Base-by-base conservation (phyloP, 2,113 vertebrate species). In the Paedocypris sp. region DNA sequence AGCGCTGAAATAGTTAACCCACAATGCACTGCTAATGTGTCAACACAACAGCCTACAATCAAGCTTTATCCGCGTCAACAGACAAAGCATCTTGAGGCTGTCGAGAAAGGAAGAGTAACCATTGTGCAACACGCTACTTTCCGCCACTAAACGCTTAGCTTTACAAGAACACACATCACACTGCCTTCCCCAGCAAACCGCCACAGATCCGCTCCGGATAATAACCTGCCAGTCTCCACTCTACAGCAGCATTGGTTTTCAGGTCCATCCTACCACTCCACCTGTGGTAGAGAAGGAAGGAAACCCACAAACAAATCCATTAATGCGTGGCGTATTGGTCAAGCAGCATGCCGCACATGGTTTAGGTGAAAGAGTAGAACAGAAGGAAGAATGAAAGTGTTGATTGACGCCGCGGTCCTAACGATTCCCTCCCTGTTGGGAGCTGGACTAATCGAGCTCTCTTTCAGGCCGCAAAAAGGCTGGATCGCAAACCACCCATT, bases 401-500 rank as follows among this genome's bases (percentile, higher is more conserved):
- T 48, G 57, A 54, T 28, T 48, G 43, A 52, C 67, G 47, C 51
- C 18, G 12, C 20, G 3, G 9, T n/a, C 35, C 26, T 58, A 60
- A 49, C 42, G 20, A 43, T 64, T 47, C 25, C 59, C 32, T 13
- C 32, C 10, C 46, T 16, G 39, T 64, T 2, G 19, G 45, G 43
- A 52, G 36, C 13, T 39, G 36, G 42, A 15, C 41, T 54, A 62
- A 69, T 60, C 58, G 49, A 35, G 42, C 29, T 28, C 42, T 51
- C 33, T 47, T 54, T 69, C 46, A 35, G 39, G 48, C 51, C 53
- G 13, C 47, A 60, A 39, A 53, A 48, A 50, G 31, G 46, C 23
- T 2, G n/a, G 23, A 43, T 43, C 54, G 10, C 54, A 10, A 5
- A 12, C 43, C 45, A 20, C 35, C 20, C 6, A 3, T 51, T 48